Evolutionary conservation across 2,113 vertebrate genomes (phyloP).

Genomic region (Carassius gibelio): DNA sequence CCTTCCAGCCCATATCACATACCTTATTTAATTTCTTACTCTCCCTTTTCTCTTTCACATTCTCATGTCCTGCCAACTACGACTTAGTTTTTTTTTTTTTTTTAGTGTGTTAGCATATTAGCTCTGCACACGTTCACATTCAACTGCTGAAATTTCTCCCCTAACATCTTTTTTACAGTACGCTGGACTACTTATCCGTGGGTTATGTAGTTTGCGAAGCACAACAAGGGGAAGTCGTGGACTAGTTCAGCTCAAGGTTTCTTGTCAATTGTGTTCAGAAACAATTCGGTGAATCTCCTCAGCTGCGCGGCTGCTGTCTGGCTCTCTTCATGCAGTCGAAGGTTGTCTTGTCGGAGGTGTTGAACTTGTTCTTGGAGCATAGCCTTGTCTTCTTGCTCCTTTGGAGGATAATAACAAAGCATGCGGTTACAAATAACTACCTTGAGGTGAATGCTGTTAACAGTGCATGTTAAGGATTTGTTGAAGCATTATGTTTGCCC

Average conservation of each 20-base stretch:
- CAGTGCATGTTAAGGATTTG: conserved; percentile 1
- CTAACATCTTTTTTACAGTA: conserved; percentile 32
- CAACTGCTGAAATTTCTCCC: conserved; percentile 35
- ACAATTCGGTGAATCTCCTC: conserved; percentile 85
- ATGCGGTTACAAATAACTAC: background rate
- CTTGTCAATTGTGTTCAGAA: conserved; percentile 84
- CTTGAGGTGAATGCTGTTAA: background rate
- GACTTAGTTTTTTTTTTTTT: conserved; percentile 2
- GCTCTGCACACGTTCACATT: conserved; percentile 42
- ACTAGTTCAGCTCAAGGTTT: conserved; percentile 63
- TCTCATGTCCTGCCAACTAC: conserved; percentile 3
- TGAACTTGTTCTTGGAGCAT: conserved; percentile 84
- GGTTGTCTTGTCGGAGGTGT: conserved; percentile 83
- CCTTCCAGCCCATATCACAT: background rate
- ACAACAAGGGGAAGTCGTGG: background rate
- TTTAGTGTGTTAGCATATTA: conserved; percentile 38
- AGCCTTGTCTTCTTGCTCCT: conserved; percentile 89
- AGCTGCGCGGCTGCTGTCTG: conserved; percentile 84
- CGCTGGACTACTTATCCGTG: conserved; percentile 42
- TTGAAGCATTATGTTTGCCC: conserved; percentile 3
- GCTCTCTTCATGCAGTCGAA: conserved; percentile 85
- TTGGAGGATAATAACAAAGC: conserved; percentile 36
- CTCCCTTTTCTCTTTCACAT: conserved; percentile 29
- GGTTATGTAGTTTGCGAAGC: conserved; percentile 11
- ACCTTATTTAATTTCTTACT: conserved; percentile 6